Conservation (phyloP, 2,113 vertebrate genomes). For the Mormyrus iriodes region DNA sequence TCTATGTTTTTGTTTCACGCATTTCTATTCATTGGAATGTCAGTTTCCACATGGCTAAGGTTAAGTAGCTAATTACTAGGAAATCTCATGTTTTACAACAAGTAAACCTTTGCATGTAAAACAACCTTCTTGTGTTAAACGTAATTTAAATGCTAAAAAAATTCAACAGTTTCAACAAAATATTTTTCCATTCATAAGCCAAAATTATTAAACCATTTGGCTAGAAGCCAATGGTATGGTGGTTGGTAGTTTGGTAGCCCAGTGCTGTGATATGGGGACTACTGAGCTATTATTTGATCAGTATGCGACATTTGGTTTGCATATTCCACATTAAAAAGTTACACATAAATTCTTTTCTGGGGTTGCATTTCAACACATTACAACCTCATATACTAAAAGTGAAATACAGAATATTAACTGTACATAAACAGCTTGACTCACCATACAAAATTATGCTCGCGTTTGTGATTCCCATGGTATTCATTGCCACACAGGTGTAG, state of each 20-base stretch:
- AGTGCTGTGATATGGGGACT: not conserved
- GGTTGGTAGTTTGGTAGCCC: not conserved
- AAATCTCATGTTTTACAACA: not conserved
- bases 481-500: slow-evolving; percentile 92
- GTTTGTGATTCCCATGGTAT: slow-evolving; percentile 87
- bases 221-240: not conserved
- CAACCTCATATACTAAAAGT: not conserved
- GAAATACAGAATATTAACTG: not conserved
- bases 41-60: not conserved
- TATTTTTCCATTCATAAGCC: not conserved
- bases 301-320: not conserved
- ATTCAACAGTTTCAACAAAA: not conserved
- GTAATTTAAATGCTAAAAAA: not conserved
- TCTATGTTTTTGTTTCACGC: not conserved
- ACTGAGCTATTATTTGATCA: not conserved
- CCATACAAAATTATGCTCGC: slow-evolving; percentile 94
- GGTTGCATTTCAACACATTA: not conserved
- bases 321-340: not conserved
- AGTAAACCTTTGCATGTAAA: not conserved
- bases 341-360: not conserved
- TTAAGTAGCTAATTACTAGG: not conserved
- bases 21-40: not conserved
- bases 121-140: not conserved
- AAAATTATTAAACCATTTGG: not conserved
- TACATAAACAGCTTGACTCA: slow-evolving; percentile 46